phyloP scores from a whole-genome alignment of 1,140 invertebrate species.

The Pinna nobilis region DNA sequence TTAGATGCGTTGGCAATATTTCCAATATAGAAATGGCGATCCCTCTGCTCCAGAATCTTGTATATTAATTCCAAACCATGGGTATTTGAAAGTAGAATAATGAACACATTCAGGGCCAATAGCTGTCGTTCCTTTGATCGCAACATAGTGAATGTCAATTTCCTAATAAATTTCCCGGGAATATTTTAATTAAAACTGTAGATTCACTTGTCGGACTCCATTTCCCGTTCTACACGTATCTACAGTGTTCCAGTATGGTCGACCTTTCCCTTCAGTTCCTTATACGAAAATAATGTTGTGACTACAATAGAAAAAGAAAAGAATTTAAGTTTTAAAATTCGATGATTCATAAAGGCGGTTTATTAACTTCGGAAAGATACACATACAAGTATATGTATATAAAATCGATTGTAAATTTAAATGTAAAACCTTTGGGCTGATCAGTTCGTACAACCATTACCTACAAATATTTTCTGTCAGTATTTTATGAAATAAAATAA shows the following conservation, averaged over 20 bases:
- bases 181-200: constrained; percentile 1
- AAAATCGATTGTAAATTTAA: background rate
- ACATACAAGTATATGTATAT: constrained; percentile 3
- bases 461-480: background rate
- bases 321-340: no score
- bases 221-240: background rate
- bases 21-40: constrained; percentile 45
- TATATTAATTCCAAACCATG: constrained; percentile 41
- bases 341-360: no score
- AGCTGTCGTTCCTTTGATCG: background rate
- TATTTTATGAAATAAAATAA: constrained; percentile 17
- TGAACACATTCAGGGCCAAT: background rate
- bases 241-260: no score
- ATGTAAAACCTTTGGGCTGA: constrained; percentile 2
- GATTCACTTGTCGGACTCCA: background rate
- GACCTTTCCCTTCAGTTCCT: no score
- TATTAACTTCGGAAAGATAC: constrained; percentile 1
- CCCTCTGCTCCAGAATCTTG: constrained; percentile 42
- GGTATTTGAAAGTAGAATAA: background rate
- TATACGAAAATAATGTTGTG: background rate
- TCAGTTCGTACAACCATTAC: background rate
- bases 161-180: constrained; percentile 5
- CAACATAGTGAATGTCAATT: background rate
- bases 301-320: no score
- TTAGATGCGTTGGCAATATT: constrained; percentile 57